phyloP scores from a whole-genome alignment of 2,113 vertebrate species.

The Micronisus gabar region DNA sequence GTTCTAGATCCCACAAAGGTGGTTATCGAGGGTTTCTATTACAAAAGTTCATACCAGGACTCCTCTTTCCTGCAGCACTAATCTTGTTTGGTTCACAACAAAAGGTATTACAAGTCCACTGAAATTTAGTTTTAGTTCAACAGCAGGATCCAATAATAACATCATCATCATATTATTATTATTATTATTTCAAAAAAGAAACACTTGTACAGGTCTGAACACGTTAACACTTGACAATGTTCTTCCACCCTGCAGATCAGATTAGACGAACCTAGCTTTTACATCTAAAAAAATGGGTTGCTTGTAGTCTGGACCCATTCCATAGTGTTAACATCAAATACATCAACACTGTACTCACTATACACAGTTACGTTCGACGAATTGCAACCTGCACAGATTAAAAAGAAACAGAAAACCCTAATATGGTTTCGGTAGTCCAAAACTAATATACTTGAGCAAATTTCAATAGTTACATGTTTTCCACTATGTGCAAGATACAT shows the following conservation, averaged over 20 bases:
- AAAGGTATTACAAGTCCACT: neutral
- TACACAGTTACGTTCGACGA: constrained; percentile 89
- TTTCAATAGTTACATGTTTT: neutral
- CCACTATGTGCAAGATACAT: neutral
- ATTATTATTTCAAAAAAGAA: neutral
- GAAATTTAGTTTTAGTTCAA: neutral
- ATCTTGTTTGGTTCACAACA: neutral
- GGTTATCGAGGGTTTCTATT: neutral
- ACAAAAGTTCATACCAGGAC: neutral
- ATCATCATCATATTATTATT: too few relatives aligned
- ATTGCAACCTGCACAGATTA: constrained; percentile 81
- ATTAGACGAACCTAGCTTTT: neutral
- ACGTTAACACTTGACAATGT: neutral
- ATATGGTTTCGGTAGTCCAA: neutral
- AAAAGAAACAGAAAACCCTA: neutral
- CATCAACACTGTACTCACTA: constrained; percentile 93
- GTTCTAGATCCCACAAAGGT: neutral
- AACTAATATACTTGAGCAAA: neutral
- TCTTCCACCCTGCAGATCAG: neutral
- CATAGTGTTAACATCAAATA: constrained; percentile 89
- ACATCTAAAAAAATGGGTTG: neutral
- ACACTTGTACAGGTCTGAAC: neutral
- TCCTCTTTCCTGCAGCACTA: neutral
- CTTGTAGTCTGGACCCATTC: constrained; percentile 93
- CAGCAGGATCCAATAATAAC: neutral